Percentiles rank a stretch among this genome's conserved stretches.
phyloP scores from a whole-genome alignment of 2,888 invertebrate species.

The Hofmannophila pseudospretella region DNA sequence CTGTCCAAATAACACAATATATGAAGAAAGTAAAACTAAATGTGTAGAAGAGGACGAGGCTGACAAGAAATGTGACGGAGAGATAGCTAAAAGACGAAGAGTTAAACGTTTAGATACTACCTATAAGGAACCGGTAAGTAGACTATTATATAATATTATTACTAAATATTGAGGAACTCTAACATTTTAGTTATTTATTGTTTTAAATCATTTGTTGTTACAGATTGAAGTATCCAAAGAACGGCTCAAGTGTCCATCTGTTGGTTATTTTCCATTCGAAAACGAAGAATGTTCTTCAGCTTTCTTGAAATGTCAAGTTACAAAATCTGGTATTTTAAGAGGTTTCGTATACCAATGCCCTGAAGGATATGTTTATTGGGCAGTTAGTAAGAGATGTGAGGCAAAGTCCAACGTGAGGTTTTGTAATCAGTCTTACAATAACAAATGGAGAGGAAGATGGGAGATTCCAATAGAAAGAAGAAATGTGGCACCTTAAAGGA shows the following conservation, averaged over 20 bases:
- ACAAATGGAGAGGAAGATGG: conserved; percentile 65
- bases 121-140: conserved; percentile 78
- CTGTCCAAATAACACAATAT: conserved; percentile 87
- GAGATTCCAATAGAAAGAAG: conserved; percentile 76
- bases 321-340: conserved; percentile 70
- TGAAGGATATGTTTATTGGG: conserved; percentile 85
- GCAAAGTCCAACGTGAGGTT: conserved; percentile 77
- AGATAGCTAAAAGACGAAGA: conserved; percentile 73
- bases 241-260: conserved; percentile 79
- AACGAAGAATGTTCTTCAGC: conserved; percentile 82
- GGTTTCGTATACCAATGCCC: conserved; percentile 89
- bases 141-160: no score
- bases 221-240: conserved; percentile 80
- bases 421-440: conserved; percentile 66
- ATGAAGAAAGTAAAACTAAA: conserved; percentile 83
- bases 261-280: conserved; percentile 84
- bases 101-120: conserved; percentile 72
- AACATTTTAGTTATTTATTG: conserved; percentile 2
- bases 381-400: conserved; percentile 87
- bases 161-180: neutral
- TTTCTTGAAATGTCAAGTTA: conserved; percentile 83
- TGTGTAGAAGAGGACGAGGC: conserved; percentile 82
- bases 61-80: conserved; percentile 75
- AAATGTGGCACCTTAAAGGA: conserved; percentile 61
- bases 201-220: conserved; percentile 5